Base-by-base conservation (phyloP, 2,888 invertebrate genomes). In the Callosobruchus maculatus region DNA sequence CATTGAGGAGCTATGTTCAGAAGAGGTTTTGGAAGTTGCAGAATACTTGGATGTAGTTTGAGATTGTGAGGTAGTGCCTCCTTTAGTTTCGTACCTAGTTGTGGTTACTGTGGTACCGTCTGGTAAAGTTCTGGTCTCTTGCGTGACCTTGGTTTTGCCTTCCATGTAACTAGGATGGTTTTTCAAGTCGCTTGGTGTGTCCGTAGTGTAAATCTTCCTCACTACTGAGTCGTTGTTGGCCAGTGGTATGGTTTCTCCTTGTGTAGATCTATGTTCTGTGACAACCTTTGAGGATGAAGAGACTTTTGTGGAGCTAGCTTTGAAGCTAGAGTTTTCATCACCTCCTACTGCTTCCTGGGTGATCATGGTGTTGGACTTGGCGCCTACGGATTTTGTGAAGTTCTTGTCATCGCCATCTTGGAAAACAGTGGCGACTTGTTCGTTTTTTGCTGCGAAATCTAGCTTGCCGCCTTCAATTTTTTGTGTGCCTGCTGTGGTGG, bases 21-120 rank as follows among this genome's bases (percentile, higher is more conserved):
- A 71, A n/a, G 71, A 71, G 30, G 75, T 73, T 20, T 75, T 73
- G 7, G 74, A 74, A n/a, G 75, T 73, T 21, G 78, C 76, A 22
- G 76, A 74, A 71, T 78, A 77, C 21, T 77, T 78, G 66, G 75
- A 78, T 26, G 71, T 77, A 31, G 76, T 71, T 70, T 77, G 76
- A 2, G 76, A 73, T 73, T 78, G 74, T 31, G 77, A 77, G n/a
- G 78, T 80, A 49, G 75, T 78, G 13, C 78, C 81, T n/a, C 84
- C 85, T 73, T 86, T 88, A 66, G 91, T 92, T 83, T 93, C 93
- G 67, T 92, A 91, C 69, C 90, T 89, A 21, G 92, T 92, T 76
- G 92, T 92, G n/a, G 92, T 93, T 0, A 93, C 90, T 68, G 89
- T 89, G 0, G 91, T 91, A 20, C 93, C 93, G 81, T 92, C 93